These are phyloP conservation scores for Ornithoptera alexandrae DNA, from an alignment of 2,888 invertebrate genomes.

Conservation along the genomic window DNA sequence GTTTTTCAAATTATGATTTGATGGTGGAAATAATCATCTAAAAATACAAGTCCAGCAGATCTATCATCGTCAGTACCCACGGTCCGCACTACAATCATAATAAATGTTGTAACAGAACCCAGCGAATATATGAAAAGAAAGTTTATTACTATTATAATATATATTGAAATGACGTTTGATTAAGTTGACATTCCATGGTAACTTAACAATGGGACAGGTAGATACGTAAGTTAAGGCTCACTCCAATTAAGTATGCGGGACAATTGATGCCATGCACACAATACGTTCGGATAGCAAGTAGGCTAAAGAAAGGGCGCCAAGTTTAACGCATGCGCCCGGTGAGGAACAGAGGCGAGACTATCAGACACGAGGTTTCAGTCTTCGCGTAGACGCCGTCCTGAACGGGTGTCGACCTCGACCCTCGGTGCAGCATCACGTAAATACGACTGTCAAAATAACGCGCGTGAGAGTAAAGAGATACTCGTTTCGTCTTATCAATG, in stretches of 20 bases:
- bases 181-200: neutral
- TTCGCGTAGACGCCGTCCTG: constrained; percentile 47
- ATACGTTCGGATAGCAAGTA: constrained; percentile 61
- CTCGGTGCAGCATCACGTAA: constrained; percentile 33
- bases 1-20: too few species aligned
- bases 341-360: constrained; percentile 43
- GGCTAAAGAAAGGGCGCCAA: constrained; percentile 76
- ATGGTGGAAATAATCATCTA: too few species aligned
- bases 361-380: constrained; percentile 64
- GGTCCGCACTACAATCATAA: too few species aligned
- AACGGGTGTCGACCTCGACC: constrained; percentile 42
- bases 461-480: constrained; percentile 41
- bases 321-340: constrained; percentile 58
- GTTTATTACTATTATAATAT: neutral
- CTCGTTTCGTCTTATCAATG: neutral
- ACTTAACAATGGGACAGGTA: constrained; percentile 24
- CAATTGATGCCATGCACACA: constrained; percentile 70
- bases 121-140: neutral
- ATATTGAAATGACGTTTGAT: neutral
- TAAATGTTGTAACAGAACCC: too few species aligned
- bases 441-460: constrained; percentile 42
- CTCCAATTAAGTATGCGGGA: constrained; percentile 71
- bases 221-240: constrained; percentile 31
- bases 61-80: too few species aligned
- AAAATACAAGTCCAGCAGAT: too few species aligned